Evolutionary conservation across 2,888 invertebrate genomes (phyloP).

Genomic region (Stegophylla sp.): DNA sequence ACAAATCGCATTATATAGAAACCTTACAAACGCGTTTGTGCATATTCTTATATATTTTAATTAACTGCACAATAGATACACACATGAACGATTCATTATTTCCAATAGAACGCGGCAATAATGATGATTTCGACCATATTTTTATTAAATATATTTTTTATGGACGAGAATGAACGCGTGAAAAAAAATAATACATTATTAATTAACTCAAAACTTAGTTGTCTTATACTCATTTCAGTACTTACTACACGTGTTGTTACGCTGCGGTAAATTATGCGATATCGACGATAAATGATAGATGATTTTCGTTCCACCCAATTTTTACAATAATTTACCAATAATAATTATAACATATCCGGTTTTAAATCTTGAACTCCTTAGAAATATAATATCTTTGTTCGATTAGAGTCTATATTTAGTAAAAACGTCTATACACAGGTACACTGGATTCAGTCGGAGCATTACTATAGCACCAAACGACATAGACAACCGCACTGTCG

Average conservation of each 20-base stretch:
- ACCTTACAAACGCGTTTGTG: too few species aligned
- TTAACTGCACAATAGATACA: not conserved
- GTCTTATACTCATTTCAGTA: not conserved
- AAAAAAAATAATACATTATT: not conserved
- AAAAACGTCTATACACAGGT: not conserved
- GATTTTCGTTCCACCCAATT: conserved; percentile 52
- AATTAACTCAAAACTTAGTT: not conserved
- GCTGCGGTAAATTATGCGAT: not conserved
- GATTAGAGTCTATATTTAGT: conserved; percentile 36
- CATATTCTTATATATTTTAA: not conserved
- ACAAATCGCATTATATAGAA: conserved; percentile 1
- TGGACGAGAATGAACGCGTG: not conserved
- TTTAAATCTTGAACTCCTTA: conserved; percentile 31
- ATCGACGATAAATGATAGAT: conserved; percentile 8
- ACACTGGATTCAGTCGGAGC: not conserved
- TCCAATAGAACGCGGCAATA: not conserved
- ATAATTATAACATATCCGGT: conserved; percentile 53
- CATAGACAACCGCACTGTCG: conserved; percentile 13
- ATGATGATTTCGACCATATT: not conserved
- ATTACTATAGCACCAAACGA: conserved; percentile 18
- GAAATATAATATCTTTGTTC: conserved; percentile 43
- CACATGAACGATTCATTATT: not conserved
- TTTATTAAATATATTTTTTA: not conserved
- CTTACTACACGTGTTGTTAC: not conserved
- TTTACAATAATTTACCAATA: conserved; percentile 7